Evolutionary conservation across 2,888 invertebrate genomes (phyloP).

Genomic region (Chrysolina oricalcia): DNA sequence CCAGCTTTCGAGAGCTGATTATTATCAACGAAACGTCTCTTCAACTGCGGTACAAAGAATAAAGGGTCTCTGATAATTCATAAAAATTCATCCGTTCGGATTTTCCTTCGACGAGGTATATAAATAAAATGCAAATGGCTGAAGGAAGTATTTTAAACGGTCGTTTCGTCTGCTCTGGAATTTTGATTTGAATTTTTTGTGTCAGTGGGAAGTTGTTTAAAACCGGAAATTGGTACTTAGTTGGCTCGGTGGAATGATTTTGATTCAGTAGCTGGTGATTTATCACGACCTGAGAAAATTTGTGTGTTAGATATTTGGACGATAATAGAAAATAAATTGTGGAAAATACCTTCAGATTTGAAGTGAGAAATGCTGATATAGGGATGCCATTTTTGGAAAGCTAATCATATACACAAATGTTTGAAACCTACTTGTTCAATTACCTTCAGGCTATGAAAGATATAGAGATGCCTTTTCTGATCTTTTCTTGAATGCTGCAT

Average conservation of each 20-base stretch:
- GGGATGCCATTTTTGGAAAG: no score
- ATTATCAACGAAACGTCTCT: constrained; percentile 1
- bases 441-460: no score
- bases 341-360: no score
- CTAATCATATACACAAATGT: no score
- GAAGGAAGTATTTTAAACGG: constrained; percentile 22
- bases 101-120: constrained; percentile 11
- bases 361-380: no score
- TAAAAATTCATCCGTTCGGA: constrained; percentile 15
- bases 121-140: constrained; percentile 21
- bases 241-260: not conserved
- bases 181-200: constrained; percentile 15
- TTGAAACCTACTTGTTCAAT: no score
- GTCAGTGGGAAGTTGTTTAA: constrained; percentile 5
- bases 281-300: not conserved
- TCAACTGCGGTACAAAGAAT: constrained; percentile 2
- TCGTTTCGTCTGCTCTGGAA: constrained; percentile 11
- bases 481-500: no score
- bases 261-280: not conserved
- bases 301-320: not conserved
- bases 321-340: no score
- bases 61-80: not conserved
- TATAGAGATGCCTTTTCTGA: no score
- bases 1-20: not conserved
- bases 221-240: constrained; percentile 7